Evolutionary conservation across 2,888 invertebrate species (phyloP).

Genomic region (Scotopteryx bipunctaria): DNA sequence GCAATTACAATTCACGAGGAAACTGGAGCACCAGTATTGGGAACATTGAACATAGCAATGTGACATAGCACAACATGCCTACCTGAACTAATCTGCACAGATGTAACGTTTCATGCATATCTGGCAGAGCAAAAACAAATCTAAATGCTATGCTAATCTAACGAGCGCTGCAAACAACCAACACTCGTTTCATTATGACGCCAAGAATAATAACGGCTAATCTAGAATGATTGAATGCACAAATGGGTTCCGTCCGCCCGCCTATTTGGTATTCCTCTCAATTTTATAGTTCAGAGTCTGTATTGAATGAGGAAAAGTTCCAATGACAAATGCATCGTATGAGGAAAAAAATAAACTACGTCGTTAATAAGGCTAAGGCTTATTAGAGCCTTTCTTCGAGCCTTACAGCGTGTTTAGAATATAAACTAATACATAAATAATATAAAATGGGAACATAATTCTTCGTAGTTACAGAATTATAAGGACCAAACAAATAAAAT

Average conservation of each 20-base stretch:
- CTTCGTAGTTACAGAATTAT: no score
- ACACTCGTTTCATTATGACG: conserved; percentile 18
- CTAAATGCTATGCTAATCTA: conserved; percentile 19
- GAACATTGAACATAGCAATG: neutral
- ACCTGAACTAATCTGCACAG: neutral
- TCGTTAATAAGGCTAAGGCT: neutral
- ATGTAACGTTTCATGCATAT: conserved; percentile 2
- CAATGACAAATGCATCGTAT: neutral
- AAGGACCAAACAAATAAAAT: neutral
- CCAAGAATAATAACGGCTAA: conserved; percentile 17
- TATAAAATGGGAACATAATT: no score
- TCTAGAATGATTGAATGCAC: conserved; percentile 24
- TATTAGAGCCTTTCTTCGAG: neutral
- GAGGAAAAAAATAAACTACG: conserved; percentile 11
- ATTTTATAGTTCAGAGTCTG: conserved; percentile 13
- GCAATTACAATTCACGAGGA: no score
- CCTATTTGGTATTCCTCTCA: conserved; percentile 20
- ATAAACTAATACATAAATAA: no score
- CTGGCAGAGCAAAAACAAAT: conserved; percentile 11
- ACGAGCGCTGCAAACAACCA: conserved; percentile 5
- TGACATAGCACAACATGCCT: neutral
- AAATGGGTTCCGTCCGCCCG: conserved; percentile 25
- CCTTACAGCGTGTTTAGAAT: neutral
- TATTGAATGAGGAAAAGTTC: conserved; percentile 11
- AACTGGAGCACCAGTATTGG: no score